phyloP scores from a whole-genome alignment of 2,797 vertebrate species.

The Epinephelus coioides region DNA sequence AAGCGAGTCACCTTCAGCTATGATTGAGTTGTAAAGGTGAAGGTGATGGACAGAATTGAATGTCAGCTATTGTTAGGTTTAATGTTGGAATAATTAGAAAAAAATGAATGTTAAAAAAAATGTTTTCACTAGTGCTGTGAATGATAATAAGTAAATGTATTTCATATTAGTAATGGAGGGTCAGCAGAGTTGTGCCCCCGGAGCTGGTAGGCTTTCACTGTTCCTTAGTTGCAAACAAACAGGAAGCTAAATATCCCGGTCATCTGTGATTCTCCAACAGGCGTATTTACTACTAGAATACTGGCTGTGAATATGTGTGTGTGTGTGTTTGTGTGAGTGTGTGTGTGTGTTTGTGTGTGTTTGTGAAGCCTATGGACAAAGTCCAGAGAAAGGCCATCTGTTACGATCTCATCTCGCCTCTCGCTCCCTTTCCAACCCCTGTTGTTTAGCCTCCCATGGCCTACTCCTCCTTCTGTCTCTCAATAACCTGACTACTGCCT shows the following conservation, averaged over 20 bases:
- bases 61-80: neutral
- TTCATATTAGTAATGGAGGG: neutral
- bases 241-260: conserved; percentile 39
- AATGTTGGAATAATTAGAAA: neutral
- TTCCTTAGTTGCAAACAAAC: conserved; percentile 40
- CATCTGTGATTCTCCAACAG: conserved; percentile 41
- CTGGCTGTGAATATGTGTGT: conserved; percentile 28
- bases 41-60: neutral
- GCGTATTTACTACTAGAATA: conserved; percentile 14
- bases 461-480: conserved; percentile 31
- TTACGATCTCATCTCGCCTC: conserved; percentile 60
- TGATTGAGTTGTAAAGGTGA: neutral
- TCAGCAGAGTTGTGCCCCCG: neutral
- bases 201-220: neutral
- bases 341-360: conserved; percentile 31
- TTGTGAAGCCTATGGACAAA: conserved; percentile 52
- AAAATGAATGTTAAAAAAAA: neutral
- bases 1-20: neutral
- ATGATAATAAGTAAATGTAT: neutral
- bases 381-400: conserved; percentile 79
- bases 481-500: conserved; percentile 26
- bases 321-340: neutral
- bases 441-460: conserved; percentile 50
- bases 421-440: conserved; percentile 36
- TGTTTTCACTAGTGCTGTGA: neutral